phyloP scores from a whole-genome alignment of 2,888 invertebrate genomes.

The Megamerina dolium region DNA sequence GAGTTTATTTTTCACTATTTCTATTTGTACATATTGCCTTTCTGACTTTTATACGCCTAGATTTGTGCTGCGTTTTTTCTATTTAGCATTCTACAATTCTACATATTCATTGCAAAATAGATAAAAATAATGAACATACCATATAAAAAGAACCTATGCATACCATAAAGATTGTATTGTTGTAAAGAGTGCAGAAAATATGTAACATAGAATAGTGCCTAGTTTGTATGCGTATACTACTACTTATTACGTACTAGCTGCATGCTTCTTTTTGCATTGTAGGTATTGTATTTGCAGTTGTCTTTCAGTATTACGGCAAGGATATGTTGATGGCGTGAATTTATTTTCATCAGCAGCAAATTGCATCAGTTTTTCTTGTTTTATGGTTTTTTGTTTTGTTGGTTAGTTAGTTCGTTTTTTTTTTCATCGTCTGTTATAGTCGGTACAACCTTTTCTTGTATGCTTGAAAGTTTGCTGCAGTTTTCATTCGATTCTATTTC shows the following conservation, averaged over 20 bases:
- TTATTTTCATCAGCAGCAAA: constrained; percentile 29
- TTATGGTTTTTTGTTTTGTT: constrained; percentile 3
- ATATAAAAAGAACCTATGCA: background rate
- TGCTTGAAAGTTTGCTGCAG: constrained; percentile 4
- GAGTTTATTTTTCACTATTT: constrained; percentile 38
- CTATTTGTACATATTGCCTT: too few species aligned
- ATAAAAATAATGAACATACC: constrained; percentile 29
- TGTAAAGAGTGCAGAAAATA: too few species aligned
- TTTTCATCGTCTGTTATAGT: constrained; percentile 1
- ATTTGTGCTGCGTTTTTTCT: constrained; percentile 22
- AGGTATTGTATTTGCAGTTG: too few species aligned
- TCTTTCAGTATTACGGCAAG: constrained; percentile 4
- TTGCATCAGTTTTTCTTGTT: constrained; percentile 20
- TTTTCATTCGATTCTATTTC: background rate
- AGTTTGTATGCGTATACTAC: constrained; percentile 1
- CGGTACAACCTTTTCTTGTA: constrained; percentile 4
- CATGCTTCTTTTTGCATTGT: too few species aligned
- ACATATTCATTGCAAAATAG: constrained; percentile 25
- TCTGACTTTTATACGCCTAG: constrained; percentile 33
- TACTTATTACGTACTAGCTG: too few species aligned
- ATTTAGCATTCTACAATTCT: constrained; percentile 15
- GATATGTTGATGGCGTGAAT: constrained; percentile 26
- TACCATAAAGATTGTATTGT: too few species aligned
- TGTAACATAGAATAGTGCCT: too few species aligned
- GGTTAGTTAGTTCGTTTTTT: constrained; percentile 12